A percentile compares a stretch with the other conserved stretches of the same genome.
Evolutionary conservation across 2,888 invertebrate species (phyloP).

Genomic region (Stratiomys singularior): DNA sequence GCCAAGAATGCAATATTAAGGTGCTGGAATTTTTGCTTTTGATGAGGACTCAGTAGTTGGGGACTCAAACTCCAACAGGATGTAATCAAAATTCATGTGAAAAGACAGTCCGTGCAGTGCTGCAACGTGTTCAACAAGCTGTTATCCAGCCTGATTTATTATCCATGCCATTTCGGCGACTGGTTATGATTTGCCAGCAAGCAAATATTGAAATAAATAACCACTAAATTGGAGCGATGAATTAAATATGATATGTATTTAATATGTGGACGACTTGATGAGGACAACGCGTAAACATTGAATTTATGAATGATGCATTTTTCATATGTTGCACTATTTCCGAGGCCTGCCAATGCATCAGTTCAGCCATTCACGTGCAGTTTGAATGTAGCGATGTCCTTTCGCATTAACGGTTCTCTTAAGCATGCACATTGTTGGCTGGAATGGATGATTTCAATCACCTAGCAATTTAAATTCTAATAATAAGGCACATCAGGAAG

Average conservation of each 20-base stretch:
- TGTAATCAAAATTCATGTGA: no score
- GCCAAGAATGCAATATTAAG: no score
- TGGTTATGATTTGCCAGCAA: background rate
- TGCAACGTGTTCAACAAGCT: no score
- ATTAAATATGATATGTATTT: conserved; percentile 47
- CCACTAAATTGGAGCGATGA: conserved; percentile 48
- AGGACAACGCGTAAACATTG: background rate
- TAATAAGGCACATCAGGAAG: conserved; percentile 9
- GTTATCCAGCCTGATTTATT: no score
- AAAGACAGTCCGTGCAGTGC: no score
- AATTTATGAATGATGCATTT: conserved; percentile 20
- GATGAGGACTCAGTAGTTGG: no score
- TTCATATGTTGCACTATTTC: background rate
- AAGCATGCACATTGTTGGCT: background rate
- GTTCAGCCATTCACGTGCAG: conserved; percentile 46
- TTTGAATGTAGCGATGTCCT: conserved; percentile 35
- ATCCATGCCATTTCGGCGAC: no score
- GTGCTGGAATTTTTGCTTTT: no score
- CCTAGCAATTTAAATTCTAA: conserved; percentile 40
- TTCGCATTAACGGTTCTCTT: conserved; percentile 1
- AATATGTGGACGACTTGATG: background rate
- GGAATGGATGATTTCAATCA: conserved; percentile 31
- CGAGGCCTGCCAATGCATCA: conserved; percentile 20
- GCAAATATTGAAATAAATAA: conserved; percentile 38
- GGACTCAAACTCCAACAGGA: no score